A percentile compares a stretch with the other conserved stretches of the same genome.
These are phyloP conservation scores for Zaprionus taronus DNA, from an alignment of 1,140 invertebrate genomes.

Conservation along the genomic window DNA sequence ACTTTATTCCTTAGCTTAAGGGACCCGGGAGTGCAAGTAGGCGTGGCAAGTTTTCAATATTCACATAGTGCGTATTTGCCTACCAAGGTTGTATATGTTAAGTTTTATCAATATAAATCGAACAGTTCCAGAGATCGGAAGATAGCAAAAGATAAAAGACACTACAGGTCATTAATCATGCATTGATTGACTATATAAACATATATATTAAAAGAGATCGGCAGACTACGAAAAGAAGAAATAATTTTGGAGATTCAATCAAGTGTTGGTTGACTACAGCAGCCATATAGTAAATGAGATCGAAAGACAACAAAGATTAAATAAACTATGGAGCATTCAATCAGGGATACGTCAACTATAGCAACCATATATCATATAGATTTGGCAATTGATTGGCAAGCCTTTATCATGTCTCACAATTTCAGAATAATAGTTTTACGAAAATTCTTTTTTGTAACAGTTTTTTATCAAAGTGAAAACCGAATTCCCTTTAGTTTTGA, in stretches of 20 bases:
- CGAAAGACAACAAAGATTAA: no score
- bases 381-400: neutral
- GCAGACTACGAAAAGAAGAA: no score
- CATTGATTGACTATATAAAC: no score
- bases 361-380: no score
- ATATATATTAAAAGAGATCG: no score
- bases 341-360: no score
- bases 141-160: neutral
- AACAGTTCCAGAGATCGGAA: neutral
- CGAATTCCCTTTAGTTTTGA: neutral
- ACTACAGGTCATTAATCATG: no score
- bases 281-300: no score
- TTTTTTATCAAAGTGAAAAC: neutral
- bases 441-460: neutral
- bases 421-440: neutral
- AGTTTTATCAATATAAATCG: neutral
- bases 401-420: neutral
- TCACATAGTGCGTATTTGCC: neutral
- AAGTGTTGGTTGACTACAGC: no score
- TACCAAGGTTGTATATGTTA: neutral
- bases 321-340: no score
- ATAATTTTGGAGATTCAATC: no score
- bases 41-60: neutral
- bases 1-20: no score
- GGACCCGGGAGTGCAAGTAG: neutral